These are phyloP conservation scores for Clarias gariepinus DNA, from an alignment of 2,113 vertebrate genomes.

Conservation along the genomic window DNA sequence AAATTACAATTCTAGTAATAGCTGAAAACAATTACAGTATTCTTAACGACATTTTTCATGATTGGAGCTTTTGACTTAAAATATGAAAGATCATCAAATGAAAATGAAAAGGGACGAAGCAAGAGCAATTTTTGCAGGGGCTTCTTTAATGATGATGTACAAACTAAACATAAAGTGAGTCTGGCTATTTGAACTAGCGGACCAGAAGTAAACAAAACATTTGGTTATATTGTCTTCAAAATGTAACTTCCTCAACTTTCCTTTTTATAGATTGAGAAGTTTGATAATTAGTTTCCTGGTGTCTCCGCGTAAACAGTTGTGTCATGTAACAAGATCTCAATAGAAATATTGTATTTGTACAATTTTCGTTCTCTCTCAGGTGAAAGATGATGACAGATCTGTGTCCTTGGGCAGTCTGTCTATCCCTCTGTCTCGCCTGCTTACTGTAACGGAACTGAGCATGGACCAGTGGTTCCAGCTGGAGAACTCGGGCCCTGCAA, in stretches of 20 bases:
- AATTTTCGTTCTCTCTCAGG: conserved; percentile 61
- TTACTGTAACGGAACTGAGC: conserved; percentile 76
- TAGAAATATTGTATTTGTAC: neutral
- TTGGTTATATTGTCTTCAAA: neutral
- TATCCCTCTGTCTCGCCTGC: conserved; percentile 78
- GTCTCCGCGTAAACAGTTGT: neutral
- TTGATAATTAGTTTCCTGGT: neutral
- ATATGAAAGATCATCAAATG: neutral
- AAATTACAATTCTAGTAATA: neutral
- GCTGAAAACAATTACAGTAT: neutral
- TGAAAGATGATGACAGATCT: conserved; percentile 86
- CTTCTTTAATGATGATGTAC: neutral
- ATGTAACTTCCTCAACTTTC: neutral
- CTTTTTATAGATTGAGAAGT: neutral
- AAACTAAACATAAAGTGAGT: neutral
- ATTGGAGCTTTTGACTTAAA: neutral
- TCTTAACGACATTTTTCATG: neutral
- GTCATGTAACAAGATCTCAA: neutral
- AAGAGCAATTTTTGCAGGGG: neutral
- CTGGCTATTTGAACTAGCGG: neutral
- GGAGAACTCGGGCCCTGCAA: conserved; percentile 77
- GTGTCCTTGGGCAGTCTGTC: conserved; percentile 78
- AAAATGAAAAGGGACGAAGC: neutral
- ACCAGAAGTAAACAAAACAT: neutral
- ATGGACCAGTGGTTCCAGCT: conserved; percentile 90